Evolutionary conservation across 2,113 vertebrate genomes (phyloP).

Genomic region (Thamnaconus septentrionalis): DNA sequence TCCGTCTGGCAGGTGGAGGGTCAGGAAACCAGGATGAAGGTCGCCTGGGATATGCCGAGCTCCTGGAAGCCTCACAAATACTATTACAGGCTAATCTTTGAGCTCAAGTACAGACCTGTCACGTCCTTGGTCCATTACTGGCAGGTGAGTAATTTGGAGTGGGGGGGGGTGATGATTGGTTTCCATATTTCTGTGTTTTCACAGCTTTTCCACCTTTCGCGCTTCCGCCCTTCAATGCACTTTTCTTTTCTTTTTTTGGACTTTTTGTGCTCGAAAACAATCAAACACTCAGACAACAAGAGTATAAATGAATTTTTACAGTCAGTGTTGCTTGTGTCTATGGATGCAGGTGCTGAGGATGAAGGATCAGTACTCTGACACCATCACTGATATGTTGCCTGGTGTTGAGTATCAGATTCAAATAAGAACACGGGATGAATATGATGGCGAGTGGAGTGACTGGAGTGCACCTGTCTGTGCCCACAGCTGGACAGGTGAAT

Average conservation of each 20-base stretch:
- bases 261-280: not conserved
- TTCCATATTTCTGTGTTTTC: not conserved
- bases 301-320: not conserved
- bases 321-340: not conserved
- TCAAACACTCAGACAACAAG: not conserved
- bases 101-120: slow-evolving; percentile 63
- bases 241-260: not conserved
- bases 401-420: slow-evolving; percentile 61
- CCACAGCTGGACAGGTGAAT: slow-evolving; percentile 66
- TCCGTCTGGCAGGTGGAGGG: slow-evolving; percentile 33
- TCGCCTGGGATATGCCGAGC: slow-evolving; percentile 64
- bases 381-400: slow-evolving; percentile 61
- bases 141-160: slow-evolving; percentile 44
- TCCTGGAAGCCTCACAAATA: slow-evolving; percentile 62
- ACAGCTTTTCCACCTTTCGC: not conserved
- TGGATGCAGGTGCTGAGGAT: not conserved
- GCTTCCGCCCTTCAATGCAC: not conserved
- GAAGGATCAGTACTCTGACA: not conserved
- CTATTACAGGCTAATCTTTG: slow-evolving; percentile 55
- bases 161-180: too few species aligned
- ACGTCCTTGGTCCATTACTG: not conserved
- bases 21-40: slow-evolving; percentile 32
- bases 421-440: slow-evolving; percentile 63
- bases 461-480: slow-evolving; percentile 60
- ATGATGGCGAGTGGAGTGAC: slow-evolving; percentile 69